These are phyloP conservation scores for Drosophila ustulata DNA, from an alignment of 2,888 invertebrate genomes.

Conservation along the genomic window DNA sequence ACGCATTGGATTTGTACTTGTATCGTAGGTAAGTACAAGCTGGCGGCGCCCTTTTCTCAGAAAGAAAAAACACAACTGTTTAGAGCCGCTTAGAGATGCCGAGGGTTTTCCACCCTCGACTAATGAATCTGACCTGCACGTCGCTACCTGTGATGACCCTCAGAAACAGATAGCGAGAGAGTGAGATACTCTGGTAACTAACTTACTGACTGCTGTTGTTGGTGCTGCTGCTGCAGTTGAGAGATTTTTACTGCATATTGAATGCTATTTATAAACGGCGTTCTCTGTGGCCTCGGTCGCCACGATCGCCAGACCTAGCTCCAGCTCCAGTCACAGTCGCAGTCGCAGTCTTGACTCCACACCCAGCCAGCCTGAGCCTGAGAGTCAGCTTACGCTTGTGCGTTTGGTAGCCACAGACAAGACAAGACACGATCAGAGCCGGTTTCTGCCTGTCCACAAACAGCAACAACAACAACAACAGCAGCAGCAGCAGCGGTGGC, in stretches of 20 bases:
- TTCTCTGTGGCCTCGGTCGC: slow-evolving; percentile 20
- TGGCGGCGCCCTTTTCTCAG: slow-evolving; percentile 48
- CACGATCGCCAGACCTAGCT: slow-evolving; percentile 35
- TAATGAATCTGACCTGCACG: slow-evolving; percentile 64
- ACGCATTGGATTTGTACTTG: slow-evolving; percentile 63
- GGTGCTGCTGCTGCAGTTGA: slow-evolving; percentile 41
- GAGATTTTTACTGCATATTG: slow-evolving; percentile 67
- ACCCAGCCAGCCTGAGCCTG: slow-evolving; percentile 2
- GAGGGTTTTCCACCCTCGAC: slow-evolving; percentile 62
- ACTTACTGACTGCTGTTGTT: slow-evolving; percentile 33
- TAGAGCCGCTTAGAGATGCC: neutral
- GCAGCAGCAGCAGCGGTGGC: slow-evolving; percentile 8
- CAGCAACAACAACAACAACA: slow-evolving; percentile 9
- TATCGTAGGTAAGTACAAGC: slow-evolving; percentile 49
- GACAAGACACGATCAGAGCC: slow-evolving; percentile 45
- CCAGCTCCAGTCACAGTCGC: slow-evolving; percentile 23
- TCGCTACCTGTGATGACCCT: slow-evolving; percentile 62
- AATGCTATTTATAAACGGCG: slow-evolving; percentile 72
- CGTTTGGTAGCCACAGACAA: slow-evolving; percentile 54
- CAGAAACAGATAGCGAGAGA: neutral
- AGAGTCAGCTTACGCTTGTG: slow-evolving; percentile 51
- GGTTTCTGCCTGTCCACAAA: slow-evolving; percentile 46
- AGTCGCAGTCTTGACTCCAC: slow-evolving; percentile 10
- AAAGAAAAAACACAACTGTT: slow-evolving; percentile 33
- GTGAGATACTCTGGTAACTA: neutral